A percentile compares a stretch with the other conserved stretches of the same genome.
Evolutionary conservation across 2,113 vertebrate genomes (phyloP).

Genomic region (Esox niger): DNA sequence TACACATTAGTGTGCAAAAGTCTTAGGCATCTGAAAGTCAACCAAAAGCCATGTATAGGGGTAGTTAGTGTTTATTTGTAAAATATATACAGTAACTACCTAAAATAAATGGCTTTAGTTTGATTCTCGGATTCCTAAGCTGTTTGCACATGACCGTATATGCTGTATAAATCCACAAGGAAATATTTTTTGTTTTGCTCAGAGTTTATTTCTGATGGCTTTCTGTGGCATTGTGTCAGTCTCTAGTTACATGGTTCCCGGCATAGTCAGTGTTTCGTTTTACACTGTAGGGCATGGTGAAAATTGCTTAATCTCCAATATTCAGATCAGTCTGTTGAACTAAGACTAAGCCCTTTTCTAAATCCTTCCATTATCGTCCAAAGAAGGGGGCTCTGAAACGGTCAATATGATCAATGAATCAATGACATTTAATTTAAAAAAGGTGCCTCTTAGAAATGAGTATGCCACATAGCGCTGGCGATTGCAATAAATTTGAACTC

Average conservation of each 20-base stretch:
- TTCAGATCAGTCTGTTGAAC: slow-evolving; percentile 59
- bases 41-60: too few relatives aligned
- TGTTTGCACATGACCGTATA: too few relatives aligned
- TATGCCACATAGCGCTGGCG: not conserved
- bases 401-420: slow-evolving; percentile 60
- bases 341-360: slow-evolving; percentile 55
- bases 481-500: not conserved
- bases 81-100: too few relatives aligned
- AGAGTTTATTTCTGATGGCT: too few relatives aligned
- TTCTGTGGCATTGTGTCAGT: not conserved
- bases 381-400: slow-evolving; percentile 22
- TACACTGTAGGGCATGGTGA: slow-evolving; percentile 32
- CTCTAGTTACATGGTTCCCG: too few relatives aligned
- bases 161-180: too few relatives aligned
- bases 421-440: slow-evolving; percentile 22
- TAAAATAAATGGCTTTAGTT: too few relatives aligned
- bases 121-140: too few relatives aligned
- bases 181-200: too few relatives aligned
- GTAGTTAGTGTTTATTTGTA: too few relatives aligned
- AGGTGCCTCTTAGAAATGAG: not conserved
- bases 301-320: slow-evolving; percentile 63
- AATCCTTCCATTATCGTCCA: slow-evolving; percentile 46
- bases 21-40: too few relatives aligned
- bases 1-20: too few relatives aligned
- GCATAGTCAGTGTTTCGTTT: slow-evolving; percentile 48